Base-by-base conservation (phyloP, 2,113 vertebrate species). In the Opisthocomus hoazin region DNA sequence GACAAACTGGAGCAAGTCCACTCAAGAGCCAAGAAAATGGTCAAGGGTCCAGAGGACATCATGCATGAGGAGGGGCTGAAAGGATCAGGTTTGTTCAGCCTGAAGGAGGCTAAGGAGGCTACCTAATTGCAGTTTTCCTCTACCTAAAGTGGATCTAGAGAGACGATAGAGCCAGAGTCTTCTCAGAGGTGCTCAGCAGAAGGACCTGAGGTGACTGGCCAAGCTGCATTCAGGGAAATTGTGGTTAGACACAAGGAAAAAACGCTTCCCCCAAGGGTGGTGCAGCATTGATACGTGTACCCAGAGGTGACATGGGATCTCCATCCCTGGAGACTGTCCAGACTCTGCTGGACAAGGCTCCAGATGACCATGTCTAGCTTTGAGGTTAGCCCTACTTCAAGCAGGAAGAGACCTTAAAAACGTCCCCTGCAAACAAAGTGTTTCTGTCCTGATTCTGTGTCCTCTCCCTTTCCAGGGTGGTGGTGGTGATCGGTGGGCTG, bases 401-500 rank as follows among this genome's bases (percentile, higher is more conserved):
- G 46, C 50, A 46, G 12, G 22, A 16, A 66, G 43, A 63, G 32
- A 75, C 18, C 8, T 77, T 37, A 54, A 20, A 41, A 41, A 88
- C 7, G 14, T 9, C 15, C 12, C 19, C 57, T 68, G 22, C 29
- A 65, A n/a, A 58, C 9, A 19, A 48, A 82, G 56, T 9, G 32
- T 22, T 54, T 46, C 60, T 53, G 26, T 45, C 37, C 32, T 58
- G 6, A 70, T 46, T 64, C 22, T 32, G 22, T 54, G 53, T 65
- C 34, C 61, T 74, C 23, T 93, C 12, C 17, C 15, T 2, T 73
- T 70, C n/a, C 87, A 98, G 98, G 98, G 64, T 98, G 69, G 94
- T 98, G 68, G 93, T 98, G 71, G 98, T 84, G 2, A 64, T 98
- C 0, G 98, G 97, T 2, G 96, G 63, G 3, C 89, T 98, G 45